These are phyloP conservation scores for Benthosema pterotum DNA, from an alignment of 2,797 vertebrate species.

Conservation along the genomic window DNA sequence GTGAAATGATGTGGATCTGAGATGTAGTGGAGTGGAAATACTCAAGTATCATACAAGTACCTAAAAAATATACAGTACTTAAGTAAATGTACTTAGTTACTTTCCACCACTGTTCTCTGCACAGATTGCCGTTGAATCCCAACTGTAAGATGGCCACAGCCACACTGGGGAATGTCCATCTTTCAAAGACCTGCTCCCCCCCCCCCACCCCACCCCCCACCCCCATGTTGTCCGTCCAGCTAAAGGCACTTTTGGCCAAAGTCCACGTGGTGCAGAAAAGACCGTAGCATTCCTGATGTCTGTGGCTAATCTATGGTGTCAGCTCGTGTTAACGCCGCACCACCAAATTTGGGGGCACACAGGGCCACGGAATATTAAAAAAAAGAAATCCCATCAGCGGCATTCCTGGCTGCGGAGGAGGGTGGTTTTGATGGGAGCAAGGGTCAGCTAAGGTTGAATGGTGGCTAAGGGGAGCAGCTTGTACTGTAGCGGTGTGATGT, in stretches of 20 bases:
- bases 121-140: neutral
- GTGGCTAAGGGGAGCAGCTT: slow-evolving; percentile 48
- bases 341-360: slow-evolving; percentile 94
- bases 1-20: too few species aligned
- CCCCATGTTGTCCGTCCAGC: slow-evolving; percentile 78
- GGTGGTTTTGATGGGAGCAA: slow-evolving; percentile 65
- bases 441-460: slow-evolving; percentile 76
- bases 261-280: slow-evolving; percentile 95
- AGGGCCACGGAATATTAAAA: slow-evolving; percentile 94
- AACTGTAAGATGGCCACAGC: slow-evolving; percentile 10
- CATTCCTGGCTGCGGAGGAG: slow-evolving; percentile 86
- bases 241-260: slow-evolving; percentile 91
- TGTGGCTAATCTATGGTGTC: slow-evolving; percentile 99
- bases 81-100: too few species aligned
- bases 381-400: slow-evolving; percentile 89
- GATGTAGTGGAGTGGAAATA: too few species aligned
- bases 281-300: slow-evolving; percentile 98
- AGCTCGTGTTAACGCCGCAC: slow-evolving; percentile 98
- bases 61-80: too few species aligned
- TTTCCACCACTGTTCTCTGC: too few species aligned
- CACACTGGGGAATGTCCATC: slow-evolving; percentile 23
- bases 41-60: too few species aligned
- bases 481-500: slow-evolving; percentile 72
- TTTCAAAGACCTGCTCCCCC: slow-evolving; percentile 43
- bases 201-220: neutral